A percentile compares a stretch with the other conserved stretches of the same genome.
These are phyloP conservation scores for Leucoma salicis DNA, from an alignment of 2,888 invertebrate species.

Conservation along the genomic window DNA sequence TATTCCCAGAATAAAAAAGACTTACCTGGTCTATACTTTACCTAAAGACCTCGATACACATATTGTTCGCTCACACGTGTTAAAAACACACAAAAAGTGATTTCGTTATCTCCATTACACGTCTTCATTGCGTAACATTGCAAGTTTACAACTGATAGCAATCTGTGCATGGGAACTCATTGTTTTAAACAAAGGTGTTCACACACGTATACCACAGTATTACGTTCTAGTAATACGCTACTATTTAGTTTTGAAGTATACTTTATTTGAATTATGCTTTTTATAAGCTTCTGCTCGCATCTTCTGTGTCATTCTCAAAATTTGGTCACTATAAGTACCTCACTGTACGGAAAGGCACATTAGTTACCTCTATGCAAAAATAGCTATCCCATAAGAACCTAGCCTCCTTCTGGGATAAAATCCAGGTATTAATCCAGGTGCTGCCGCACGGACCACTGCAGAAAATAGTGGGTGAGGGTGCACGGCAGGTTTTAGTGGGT, in stretches of 20 bases:
- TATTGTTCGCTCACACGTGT: conserved; percentile 66
- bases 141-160: conserved; percentile 71
- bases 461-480: no score
- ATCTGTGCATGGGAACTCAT: conserved; percentile 73
- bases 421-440: no score
- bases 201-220: conserved; percentile 63
- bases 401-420: no score
- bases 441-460: no score
- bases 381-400: no score
- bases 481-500: no score
- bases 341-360: no score
- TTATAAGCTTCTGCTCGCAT: no score
- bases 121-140: conserved; percentile 73
- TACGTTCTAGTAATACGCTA: conserved; percentile 59
- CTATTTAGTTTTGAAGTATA: conserved; percentile 28
- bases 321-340: no score
- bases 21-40: conserved; percentile 26
- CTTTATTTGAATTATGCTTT: no score
- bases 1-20: conserved; percentile 8
- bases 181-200: conserved; percentile 56
- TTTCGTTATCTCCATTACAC: conserved; percentile 67
- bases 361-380: no score
- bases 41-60: conserved; percentile 59
- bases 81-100: conserved; percentile 62
- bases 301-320: no score